Percentiles rank a stretch among this genome's conserved stretches.
Evolutionary conservation across 2,888 invertebrate species (phyloP).

Genomic region (Drosophila kuntzei): DNA sequence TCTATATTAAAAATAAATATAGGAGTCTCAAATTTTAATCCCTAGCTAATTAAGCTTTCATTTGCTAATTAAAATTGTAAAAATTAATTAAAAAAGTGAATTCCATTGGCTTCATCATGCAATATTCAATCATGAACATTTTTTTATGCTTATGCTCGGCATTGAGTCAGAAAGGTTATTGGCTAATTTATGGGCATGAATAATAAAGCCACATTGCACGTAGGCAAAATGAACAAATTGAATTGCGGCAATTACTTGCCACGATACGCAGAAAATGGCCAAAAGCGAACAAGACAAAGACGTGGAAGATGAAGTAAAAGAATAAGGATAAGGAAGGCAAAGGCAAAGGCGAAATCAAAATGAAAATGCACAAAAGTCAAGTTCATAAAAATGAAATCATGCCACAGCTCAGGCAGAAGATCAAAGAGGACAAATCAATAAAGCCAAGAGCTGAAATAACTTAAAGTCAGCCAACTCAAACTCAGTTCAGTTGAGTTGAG

Average conservation of each 20-base stretch:
- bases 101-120: conserved; percentile 14
- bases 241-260: conserved; percentile 80
- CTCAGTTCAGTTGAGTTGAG: conserved; percentile 1
- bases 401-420: conserved; percentile 77
- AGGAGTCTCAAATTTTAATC: neutral
- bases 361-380: conserved; percentile 71
- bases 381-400: conserved; percentile 83
- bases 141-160: conserved; percentile 10
- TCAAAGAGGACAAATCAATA: conserved; percentile 83
- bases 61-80: conserved; percentile 7
- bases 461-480: conserved; percentile 62
- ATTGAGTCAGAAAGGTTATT: conserved; percentile 36
- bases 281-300: conserved; percentile 3
- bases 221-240: conserved; percentile 77
- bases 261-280: conserved; percentile 76
- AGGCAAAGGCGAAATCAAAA: conserved; percentile 41
- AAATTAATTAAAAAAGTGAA: conserved; percentile 31
- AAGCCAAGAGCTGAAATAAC: conserved; percentile 69
- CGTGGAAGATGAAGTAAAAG: conserved; percentile 4
- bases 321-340: conserved; percentile 4
- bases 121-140: conserved; percentile 20
- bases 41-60: neutral
- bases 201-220: conserved; percentile 69
- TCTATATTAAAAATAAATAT: neutral
- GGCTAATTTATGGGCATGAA: conserved; percentile 53